Evolutionary conservation across 2,888 invertebrate genomes (phyloP).

Genomic region (Keiferia lycopersicella): DNA sequence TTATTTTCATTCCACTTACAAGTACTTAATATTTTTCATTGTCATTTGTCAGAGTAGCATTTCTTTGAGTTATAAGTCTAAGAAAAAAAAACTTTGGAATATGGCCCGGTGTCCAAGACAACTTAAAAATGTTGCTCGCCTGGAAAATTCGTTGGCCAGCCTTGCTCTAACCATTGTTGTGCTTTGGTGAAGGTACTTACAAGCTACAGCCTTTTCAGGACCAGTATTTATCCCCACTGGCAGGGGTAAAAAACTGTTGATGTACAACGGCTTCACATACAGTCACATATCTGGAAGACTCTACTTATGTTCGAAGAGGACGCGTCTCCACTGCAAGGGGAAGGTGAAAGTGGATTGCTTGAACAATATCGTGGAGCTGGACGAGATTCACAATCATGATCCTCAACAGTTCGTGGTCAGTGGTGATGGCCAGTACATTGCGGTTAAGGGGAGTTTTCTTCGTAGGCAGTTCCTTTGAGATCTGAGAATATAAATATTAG

Average conservation of each 20-base stretch:
- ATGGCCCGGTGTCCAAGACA: too few species aligned
- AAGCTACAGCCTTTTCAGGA: constrained; percentile 10
- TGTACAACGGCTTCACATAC: constrained; percentile 28
- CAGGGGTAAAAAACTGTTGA: constrained; percentile 28
- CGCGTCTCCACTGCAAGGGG: constrained; percentile 7
- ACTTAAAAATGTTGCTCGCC: too few species aligned
- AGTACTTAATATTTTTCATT: too few species aligned
- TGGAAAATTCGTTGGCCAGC: too few species aligned
- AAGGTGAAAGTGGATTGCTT: constrained; percentile 6
- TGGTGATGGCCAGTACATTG: constrained; percentile 5
- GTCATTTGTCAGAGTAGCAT: too few species aligned
- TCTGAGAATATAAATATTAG: background rate
- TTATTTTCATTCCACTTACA: too few species aligned
- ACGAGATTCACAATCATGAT: constrained; percentile 15
- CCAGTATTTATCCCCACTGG: constrained; percentile 27
- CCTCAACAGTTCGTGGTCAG: constrained; percentile 4
- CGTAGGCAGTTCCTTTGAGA: background rate
- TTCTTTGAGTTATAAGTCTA: too few species aligned
- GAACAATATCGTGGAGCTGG: constrained; percentile 14
- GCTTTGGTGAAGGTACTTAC: background rate
- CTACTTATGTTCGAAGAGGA: constrained; percentile 15
- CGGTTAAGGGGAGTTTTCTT: background rate
- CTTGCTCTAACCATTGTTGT: background rate
- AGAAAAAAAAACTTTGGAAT: too few species aligned
- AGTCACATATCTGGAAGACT: constrained; percentile 22